Conservation (phyloP, 2,113 vertebrate species). For the Sylvia atricapilla region DNA sequence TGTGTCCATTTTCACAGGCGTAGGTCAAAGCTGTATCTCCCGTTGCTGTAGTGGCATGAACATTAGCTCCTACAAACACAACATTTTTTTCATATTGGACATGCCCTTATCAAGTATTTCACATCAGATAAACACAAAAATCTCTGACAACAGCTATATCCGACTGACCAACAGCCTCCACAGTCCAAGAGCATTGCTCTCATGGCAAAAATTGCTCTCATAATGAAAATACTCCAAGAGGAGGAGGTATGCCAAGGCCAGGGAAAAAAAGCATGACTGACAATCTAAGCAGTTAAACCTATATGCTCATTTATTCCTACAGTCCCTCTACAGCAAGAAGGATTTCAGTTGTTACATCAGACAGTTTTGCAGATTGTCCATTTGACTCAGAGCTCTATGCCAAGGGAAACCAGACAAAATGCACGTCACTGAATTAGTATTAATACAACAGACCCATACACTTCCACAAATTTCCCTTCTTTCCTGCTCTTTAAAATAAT, state of each 20-base stretch:
- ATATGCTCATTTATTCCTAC: background rate
- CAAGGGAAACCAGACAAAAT: background rate
- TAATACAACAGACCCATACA: background rate
- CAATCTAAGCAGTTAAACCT: background rate
- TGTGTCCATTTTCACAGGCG: constrained; percentile 98
- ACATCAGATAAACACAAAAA: background rate
- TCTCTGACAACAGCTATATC: background rate
- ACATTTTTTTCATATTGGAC: background rate
- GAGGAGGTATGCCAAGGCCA: background rate
- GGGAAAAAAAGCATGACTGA: background rate
- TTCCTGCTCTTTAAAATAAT: background rate
- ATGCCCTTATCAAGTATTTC: background rate
- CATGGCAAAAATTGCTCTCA: background rate
- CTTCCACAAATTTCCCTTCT: background rate
- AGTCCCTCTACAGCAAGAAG: background rate
- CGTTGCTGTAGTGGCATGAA: constrained; percentile 97
- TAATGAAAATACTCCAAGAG: background rate
- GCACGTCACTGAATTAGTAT: background rate
- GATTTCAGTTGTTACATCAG: background rate
- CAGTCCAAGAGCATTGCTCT: background rate
- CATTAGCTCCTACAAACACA: constrained; percentile 86
- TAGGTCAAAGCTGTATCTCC: constrained; percentile 97
- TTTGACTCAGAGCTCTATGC: background rate
- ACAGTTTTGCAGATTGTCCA: background rate
- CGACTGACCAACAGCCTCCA: background rate